These are phyloP conservation scores for Ianthella basta DNA, from an alignment of 37 sponge, comb jelly and placozoan species.

Conservation along the genomic window DNA sequence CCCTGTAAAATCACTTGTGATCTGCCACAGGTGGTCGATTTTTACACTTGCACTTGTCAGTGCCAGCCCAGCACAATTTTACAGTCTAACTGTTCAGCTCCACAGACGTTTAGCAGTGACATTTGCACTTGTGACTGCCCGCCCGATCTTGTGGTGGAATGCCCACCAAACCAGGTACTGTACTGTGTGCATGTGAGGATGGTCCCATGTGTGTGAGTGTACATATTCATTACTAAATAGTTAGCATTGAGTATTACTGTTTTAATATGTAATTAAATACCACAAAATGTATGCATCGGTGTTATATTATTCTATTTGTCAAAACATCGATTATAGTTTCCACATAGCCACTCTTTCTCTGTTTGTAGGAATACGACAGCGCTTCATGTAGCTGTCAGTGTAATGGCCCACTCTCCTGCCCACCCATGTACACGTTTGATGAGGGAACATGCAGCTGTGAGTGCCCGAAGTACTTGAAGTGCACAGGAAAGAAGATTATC, in stretches of 20 bases:
- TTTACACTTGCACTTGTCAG: neutral
- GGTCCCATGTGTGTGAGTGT: no score
- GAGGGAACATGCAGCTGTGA: neutral
- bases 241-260: no score
- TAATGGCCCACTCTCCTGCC: neutral
- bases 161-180: no score
- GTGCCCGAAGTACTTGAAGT: neutral
- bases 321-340: no score
- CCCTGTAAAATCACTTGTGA: neutral
- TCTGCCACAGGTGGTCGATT: neutral
- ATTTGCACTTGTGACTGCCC: conserved; percentile 11
- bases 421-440: neutral
- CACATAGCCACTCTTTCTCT: no score
- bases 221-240: no score
- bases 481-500: neutral
- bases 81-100: neutral
- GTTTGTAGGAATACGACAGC: neutral
- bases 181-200: no score
- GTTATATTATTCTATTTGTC: no score
- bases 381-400: neutral
- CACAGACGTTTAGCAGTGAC: neutral
- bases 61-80: neutral
- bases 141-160: neutral
- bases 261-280: no score
- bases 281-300: no score